Evolutionary conservation across 2,797 vertebrate species (phyloP).

Genomic region (Antrozous pallidus): DNA sequence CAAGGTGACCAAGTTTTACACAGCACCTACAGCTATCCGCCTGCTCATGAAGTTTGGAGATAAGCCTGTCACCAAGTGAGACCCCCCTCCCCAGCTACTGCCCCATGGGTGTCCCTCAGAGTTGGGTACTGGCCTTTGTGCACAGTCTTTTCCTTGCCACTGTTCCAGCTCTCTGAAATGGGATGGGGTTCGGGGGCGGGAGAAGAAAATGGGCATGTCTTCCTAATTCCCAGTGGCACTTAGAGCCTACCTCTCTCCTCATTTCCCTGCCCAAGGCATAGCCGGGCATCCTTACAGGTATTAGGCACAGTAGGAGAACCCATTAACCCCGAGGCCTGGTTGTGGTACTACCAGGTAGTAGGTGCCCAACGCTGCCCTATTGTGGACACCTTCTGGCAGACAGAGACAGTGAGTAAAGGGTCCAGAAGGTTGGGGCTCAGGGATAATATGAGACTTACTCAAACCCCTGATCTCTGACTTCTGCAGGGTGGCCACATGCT

Average conservation of each 20-base stretch:
- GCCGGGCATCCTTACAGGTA: conserved; percentile 91
- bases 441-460: conserved; percentile 23
- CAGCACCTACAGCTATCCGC: conserved; percentile 96
- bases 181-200: background rate
- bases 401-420: conserved; percentile 90
- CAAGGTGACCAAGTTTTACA: conserved; percentile 96
- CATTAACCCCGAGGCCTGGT: conserved; percentile 98
- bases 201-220: background rate
- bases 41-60: conserved; percentile 96
- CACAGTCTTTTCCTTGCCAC: background rate
- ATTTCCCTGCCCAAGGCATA: conserved; percentile 84
- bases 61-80: conserved; percentile 94
- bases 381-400: conserved; percentile 99
- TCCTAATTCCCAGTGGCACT: conserved; percentile 21
- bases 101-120: background rate
- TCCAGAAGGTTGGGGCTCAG: conserved; percentile 14
- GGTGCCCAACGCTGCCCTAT: conserved; percentile 93
- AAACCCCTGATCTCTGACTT: conserved; percentile 42
- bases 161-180: background rate
- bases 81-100: conserved; percentile 65
- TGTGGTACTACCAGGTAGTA: conserved; percentile 95
- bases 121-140: conserved; percentile 1
- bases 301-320: conserved; percentile 96
- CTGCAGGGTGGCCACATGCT: conserved; percentile 95
- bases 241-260: conserved; percentile 41